Conservation (phyloP, 2,113 vertebrate species). For the Pogonocichla stellata region DNA sequence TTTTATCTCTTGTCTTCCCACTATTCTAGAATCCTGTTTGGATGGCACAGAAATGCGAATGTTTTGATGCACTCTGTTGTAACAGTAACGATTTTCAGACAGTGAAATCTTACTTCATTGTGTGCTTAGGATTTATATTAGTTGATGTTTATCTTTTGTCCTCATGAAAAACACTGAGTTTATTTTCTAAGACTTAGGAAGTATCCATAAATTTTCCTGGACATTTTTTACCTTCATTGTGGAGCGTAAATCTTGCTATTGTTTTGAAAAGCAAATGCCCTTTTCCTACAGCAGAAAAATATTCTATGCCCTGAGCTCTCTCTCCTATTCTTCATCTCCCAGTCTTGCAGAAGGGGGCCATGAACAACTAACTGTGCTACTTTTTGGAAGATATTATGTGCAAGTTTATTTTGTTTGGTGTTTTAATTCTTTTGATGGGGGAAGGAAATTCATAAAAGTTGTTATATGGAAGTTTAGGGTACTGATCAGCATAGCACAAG, state of each 20-base stretch:
- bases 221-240: background rate
- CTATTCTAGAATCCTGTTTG: background rate
- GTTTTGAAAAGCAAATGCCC: background rate
- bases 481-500: background rate
- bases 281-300: background rate
- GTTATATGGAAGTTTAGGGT: background rate
- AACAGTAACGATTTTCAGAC: background rate
- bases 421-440: background rate
- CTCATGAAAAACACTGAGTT: background rate
- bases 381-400: background rate
- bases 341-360: background rate
- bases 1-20: background rate
- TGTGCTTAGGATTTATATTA: background rate
- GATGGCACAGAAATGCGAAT: background rate
- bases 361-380: background rate
- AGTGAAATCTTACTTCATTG: background rate
- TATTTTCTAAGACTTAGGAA: background rate
- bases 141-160: background rate
- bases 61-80: background rate
- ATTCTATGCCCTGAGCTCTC: background rate
- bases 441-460: background rate
- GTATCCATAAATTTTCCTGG: background rate
- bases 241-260: background rate
- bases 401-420: background rate
- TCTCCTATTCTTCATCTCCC: background rate